A percentile compares a stretch with the other conserved stretches of the same genome.
Conservation (phyloP, 2,797 vertebrate species). For the Pangasius mekongensis region DNA sequence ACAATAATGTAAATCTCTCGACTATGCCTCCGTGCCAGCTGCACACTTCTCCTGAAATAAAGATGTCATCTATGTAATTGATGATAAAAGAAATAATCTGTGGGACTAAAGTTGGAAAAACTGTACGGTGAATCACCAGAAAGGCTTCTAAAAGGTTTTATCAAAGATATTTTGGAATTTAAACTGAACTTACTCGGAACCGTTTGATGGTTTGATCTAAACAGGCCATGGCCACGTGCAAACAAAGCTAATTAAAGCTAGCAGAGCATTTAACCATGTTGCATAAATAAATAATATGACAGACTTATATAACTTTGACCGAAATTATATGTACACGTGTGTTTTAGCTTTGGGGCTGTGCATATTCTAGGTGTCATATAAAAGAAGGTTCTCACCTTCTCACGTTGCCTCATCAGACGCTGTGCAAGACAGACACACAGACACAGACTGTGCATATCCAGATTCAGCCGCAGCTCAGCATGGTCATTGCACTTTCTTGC, state of each 20-base stretch:
- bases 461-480: conserved; percentile 30
- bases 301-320: not conserved
- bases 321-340: not conserved
- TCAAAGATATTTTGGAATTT: not conserved
- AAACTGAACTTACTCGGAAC: not conserved
- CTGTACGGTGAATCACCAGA: not conserved
- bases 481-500: conserved; percentile 58
- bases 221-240: not conserved
- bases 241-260: not conserved
- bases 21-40: not conserved
- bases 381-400: conserved; percentile 13
- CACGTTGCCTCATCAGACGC: not conserved
- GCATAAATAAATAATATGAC: not conserved
- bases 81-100: not conserved
- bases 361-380: conserved; percentile 6
- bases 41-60: conserved; percentile 41
- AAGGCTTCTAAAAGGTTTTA: not conserved
- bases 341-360: not conserved
- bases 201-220: not conserved
- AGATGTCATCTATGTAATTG: conserved; percentile 31
- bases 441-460: conserved; percentile 36
- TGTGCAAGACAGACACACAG: conserved; percentile 25
- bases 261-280: not conserved
- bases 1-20: conserved; percentile 35
- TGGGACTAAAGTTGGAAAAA: not conserved